Evolutionary conservation across 2,797 vertebrate genomes (phyloP).

Genomic region (Pyrocephalus nanus): DNA sequence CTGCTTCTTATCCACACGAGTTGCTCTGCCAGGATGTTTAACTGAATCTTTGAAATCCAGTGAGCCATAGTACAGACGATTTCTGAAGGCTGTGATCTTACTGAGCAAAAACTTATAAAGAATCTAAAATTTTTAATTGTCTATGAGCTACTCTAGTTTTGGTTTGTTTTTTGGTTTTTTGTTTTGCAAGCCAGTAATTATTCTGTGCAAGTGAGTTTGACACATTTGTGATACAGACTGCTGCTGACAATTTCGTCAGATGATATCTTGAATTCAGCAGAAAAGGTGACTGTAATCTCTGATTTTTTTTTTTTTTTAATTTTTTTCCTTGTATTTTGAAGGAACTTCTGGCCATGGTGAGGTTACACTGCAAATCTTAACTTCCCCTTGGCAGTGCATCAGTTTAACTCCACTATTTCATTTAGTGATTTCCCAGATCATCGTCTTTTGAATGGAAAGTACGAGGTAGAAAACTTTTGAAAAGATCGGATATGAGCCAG

Average conservation of each 20-base stretch:
- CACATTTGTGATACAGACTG: not conserved
- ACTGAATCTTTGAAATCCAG: not conserved
- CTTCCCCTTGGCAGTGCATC: not conserved
- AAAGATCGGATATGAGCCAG: not conserved
- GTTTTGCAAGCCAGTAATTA: not conserved
- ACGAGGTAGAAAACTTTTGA: not conserved
- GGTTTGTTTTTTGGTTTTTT: no score
- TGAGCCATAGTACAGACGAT: not conserved
- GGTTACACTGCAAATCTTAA: no score
- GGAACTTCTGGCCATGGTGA: not conserved
- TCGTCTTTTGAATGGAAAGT: not conserved
- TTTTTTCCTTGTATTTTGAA: not conserved
- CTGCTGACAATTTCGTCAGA: not conserved
- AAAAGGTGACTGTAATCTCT: not conserved
- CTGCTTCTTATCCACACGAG: rapidly evolving
- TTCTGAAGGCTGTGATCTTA: not conserved
- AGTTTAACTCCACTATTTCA: no score
- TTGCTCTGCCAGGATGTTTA: not conserved
- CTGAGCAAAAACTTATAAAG: not conserved
- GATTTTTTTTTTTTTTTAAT: not conserved
- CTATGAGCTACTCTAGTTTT: not conserved
- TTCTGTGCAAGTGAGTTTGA: not conserved
- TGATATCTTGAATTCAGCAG: not conserved
- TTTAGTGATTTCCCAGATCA: not conserved
- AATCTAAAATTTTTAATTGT: not conserved